Percentiles rank a stretch among this genome's conserved stretches.
phyloP scores from a whole-genome alignment of 2,888 invertebrate species.

The Saturnia pavonia region DNA sequence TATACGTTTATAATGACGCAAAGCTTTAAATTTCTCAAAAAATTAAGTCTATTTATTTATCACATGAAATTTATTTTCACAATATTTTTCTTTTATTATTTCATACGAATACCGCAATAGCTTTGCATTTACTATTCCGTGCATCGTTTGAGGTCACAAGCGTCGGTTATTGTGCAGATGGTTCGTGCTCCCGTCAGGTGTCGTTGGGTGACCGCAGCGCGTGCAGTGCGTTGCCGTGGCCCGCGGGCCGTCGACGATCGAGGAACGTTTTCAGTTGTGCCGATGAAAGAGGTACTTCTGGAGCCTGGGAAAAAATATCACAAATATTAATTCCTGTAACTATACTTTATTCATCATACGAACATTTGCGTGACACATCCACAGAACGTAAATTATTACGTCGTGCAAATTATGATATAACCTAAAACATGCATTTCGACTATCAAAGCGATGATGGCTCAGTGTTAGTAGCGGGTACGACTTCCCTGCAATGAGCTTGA shows the following conservation, averaged over 20 bases:
- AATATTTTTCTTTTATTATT: background rate
- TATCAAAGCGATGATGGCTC: no score
- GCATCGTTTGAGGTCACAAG: background rate
- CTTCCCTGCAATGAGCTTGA: no score
- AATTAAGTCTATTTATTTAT: slow-evolving; percentile 9
- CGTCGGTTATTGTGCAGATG: slow-evolving; percentile 18
- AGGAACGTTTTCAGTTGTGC: slow-evolving; percentile 72
- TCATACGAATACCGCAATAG: background rate
- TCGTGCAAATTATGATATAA: no score
- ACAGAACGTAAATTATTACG: no score
- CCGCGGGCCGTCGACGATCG: slow-evolving; percentile 72
- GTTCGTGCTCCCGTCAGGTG: slow-evolving; percentile 51
- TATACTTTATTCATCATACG: no score
- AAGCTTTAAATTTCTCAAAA: slow-evolving; percentile 4
- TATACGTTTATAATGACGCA: background rate
- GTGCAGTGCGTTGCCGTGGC: slow-evolving; percentile 61
- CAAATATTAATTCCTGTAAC: background rate
- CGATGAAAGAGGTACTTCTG: slow-evolving; percentile 55
- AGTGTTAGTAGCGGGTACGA: no score
- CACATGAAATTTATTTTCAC: slow-evolving; percentile 1
- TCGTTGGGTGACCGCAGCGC: slow-evolving; percentile 68
- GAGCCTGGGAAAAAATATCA: slow-evolving; percentile 48
- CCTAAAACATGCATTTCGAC: no score
- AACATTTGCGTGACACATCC: no score
- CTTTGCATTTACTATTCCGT: background rate